Evolutionary conservation across 1,140 invertebrate genomes (phyloP), one percentile per base, ranked within the genome.

Genomic region (Lanistes nyassanus): DNA sequence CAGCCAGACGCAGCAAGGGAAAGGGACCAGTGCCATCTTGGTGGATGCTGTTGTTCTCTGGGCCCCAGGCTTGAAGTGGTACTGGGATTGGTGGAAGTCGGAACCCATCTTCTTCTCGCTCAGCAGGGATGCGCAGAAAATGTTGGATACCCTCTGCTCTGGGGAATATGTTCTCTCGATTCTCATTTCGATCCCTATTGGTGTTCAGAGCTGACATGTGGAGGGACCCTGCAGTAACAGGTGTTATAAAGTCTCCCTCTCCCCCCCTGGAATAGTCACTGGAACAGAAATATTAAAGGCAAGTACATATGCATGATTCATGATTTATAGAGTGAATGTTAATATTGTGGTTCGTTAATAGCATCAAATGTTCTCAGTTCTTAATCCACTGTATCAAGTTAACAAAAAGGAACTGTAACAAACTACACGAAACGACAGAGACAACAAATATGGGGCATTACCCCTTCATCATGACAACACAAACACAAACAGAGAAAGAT

Each of bases 71-170:
- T 39, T 81, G 77, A 23, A 13, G 51, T 37, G 68, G 68, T 9
- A 55, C 26, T 7, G 69, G 69, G 60, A 84, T 81, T 16, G 53
- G 60, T n/a, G 83, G 83, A 65, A 84, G 78, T 56, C 72, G 70
- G 26, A 82, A 75, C 31, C 70, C 69, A 16, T 76, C 56, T 7
- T 75, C 74, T 56, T 85, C 84, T 37, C 79, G 76, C 65, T 84
- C 84, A 34, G 84, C 84, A 51, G 80, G 75, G 29, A 85, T 75
- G 34, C 81, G 72, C 42, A 85, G 71, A 75, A 84, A 83, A 53
- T 78, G 76, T 55, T 82, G 83, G 74, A 81, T 81, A 62, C 69
- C 69, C 3, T 51, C 34, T 34, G 34, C 51, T 16, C 19, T 37
- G 16, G 65, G 65, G 0, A 56, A 56, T 16, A 21, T 56, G 55